Conservation (phyloP, 1,140 invertebrate genomes). For the Goniozus legneri region DNA sequence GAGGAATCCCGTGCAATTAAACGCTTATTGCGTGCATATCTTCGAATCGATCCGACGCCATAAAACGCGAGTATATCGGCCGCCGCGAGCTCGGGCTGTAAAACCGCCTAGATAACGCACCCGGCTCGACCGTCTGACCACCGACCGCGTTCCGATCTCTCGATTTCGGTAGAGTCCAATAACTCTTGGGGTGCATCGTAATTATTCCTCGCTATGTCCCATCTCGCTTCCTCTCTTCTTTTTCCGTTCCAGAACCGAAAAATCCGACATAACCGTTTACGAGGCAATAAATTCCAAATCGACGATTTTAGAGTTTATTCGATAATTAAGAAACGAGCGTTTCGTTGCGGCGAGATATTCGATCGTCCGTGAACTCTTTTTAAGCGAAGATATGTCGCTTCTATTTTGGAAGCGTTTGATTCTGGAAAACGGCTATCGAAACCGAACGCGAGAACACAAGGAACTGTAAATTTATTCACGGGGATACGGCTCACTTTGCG, state of each 20-base stretch:
- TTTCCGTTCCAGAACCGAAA: too few species aligned
- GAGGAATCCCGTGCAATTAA: slow-evolving; percentile 57
- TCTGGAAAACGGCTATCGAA: too few species aligned
- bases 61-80: slow-evolving; percentile 52
- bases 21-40: slow-evolving; percentile 55
- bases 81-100: slow-evolving; percentile 46
- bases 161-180: slow-evolving; percentile 15
- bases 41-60: slow-evolving; percentile 53
- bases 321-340: too few species aligned
- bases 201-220: not conserved
- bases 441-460: slow-evolving; percentile 38
- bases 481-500: slow-evolving; percentile 24
- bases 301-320: too few species aligned
- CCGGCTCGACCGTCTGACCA: slow-evolving; percentile 26
- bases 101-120: slow-evolving; percentile 46
- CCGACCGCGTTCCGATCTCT: slow-evolving; percentile 22
- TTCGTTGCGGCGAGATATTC: too few species aligned
- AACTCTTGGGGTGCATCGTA: not conserved
- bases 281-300: too few species aligned
- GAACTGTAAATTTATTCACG: slow-evolving; percentile 43
- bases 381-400: too few species aligned
- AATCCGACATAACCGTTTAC: too few species aligned
- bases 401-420: too few species aligned
- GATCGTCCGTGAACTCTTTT: too few species aligned
- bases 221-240: too few species aligned